phyloP scores from a whole-genome alignment of 2,797 vertebrate species.

The Manis crassicaudata region DNA sequence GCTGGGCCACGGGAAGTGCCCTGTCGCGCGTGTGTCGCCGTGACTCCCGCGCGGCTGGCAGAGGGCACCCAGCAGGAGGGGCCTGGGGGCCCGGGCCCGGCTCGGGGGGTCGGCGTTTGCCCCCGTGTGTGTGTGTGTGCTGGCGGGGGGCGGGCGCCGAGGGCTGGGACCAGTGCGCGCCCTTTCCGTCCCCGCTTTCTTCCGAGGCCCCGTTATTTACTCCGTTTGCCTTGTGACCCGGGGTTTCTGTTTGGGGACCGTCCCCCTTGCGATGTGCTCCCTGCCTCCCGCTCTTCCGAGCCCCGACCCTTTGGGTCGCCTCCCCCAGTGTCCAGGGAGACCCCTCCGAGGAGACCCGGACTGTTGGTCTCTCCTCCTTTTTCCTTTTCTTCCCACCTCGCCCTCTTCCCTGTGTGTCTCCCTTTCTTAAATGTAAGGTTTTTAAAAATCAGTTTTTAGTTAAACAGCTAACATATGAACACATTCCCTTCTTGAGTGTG shows the following conservation, averaged over 20 bases:
- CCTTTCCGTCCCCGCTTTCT: neutral
- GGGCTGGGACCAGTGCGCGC: neutral
- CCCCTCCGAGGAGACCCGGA: neutral
- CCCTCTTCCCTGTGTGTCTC: neutral
- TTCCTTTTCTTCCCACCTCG: neutral
- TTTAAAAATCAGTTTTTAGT: conserved; percentile 22
- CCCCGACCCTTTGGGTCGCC: neutral
- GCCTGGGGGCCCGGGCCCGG: neutral
- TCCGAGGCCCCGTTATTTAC: neutral
- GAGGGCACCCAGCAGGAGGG: neutral
- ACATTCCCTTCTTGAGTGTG: neutral
- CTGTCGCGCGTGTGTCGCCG: neutral
- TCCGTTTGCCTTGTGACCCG: neutral
- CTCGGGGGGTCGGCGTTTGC: neutral
- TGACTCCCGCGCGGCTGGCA: neutral
- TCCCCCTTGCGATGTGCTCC: neutral
- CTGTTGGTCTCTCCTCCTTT: neutral
- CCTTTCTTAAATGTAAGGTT: conserved; percentile 2
- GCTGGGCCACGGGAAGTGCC: neutral
- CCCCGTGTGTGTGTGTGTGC: neutral
- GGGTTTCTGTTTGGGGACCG: neutral
- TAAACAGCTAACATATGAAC: neutral
- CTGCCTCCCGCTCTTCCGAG: neutral
- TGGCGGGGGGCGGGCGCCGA: neutral
- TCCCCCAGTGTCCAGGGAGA: neutral